Conservation (phyloP, 2,797 vertebrate species). For the Streptopelia turtur region DNA sequence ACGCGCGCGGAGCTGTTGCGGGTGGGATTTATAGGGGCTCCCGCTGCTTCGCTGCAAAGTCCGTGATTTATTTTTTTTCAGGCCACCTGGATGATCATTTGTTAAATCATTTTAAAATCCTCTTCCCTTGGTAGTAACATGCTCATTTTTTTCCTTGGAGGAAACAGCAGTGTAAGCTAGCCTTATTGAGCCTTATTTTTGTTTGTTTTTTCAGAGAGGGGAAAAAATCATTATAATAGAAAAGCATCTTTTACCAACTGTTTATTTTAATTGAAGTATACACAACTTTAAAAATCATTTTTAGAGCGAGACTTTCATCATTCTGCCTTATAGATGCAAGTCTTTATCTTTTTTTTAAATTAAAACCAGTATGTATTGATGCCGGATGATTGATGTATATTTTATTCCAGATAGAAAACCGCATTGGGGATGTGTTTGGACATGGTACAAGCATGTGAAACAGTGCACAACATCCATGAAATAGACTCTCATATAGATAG, state of each 20-base stretch:
- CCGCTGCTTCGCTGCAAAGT: neutral
- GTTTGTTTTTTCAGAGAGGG: neutral
- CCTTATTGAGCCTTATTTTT: too few species aligned
- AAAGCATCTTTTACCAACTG: neutral
- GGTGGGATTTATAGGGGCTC: neutral
- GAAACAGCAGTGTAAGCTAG: neutral
- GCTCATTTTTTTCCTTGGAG: neutral
- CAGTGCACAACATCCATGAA: slow-evolving; percentile 12
- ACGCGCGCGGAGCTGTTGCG: fast-evolving
- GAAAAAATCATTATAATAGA: neutral
- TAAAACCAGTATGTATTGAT: neutral
- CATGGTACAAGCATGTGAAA: neutral
- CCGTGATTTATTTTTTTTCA: neutral
- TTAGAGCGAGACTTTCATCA: neutral
- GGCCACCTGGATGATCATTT: neutral
- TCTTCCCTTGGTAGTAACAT: fast-evolving
- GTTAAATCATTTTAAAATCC: neutral
- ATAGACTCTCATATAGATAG: neutral
- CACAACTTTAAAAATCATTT: neutral
- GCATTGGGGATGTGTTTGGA: neutral
- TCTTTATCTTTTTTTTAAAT: neutral
- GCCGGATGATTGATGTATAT: neutral
- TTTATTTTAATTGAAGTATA: neutral
- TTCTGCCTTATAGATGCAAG: neutral
- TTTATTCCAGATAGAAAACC: neutral